Base-by-base conservation (phyloP, 2,888 invertebrate genomes). In the Diadegma fenestrale region DNA sequence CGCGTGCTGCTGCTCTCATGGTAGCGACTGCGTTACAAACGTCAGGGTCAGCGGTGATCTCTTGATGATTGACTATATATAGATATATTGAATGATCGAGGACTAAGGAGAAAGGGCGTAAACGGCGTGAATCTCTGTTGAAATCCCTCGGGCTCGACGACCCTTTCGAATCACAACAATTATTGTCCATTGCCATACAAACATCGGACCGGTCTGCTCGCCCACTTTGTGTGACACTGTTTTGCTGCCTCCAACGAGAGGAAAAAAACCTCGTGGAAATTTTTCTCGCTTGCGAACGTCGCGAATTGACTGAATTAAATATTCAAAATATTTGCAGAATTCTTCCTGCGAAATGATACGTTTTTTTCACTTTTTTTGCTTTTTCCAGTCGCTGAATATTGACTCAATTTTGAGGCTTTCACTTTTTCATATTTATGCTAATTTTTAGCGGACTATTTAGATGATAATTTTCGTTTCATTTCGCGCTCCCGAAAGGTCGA, bases 1-100 rank as follows among this genome's bases (percentile, higher is more conserved):
- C 82, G 85, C 77, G 85, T 73, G 83, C 83, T 73, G 83, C 83
- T 71, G 75, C 68, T 83, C 66, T 64, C 77, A 73, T 77, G 83
- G 86, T 64, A 80, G 86, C 80, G 77, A 80, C 80, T 82, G n/a
- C n/a, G 85, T 82, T 82, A 80, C 85, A 71, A 85, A 79, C 84
- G 85, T 86, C 87, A 87, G 85, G 87, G 87, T 87, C 87, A 87
- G 85, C 83, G 85, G 84, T 87, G 78, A 71, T 51, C 80, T 68
- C 43, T 79, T 71, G 51, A 51, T 71, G 80, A 61, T 26, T 68
- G 45, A 58, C 26, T 68, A 68, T 45, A 45, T 43, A 45, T 45
- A 45, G 22, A 26, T 2, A 30, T 43, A 17, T 26, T 68, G 17
- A 17, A 43, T 68, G 17, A 45, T 68, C 17, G 66, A 68, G 43